These are phyloP conservation scores for Camelus dromedarius DNA, from an alignment of 2,113 vertebrate genomes.

Conservation along the genomic window DNA sequence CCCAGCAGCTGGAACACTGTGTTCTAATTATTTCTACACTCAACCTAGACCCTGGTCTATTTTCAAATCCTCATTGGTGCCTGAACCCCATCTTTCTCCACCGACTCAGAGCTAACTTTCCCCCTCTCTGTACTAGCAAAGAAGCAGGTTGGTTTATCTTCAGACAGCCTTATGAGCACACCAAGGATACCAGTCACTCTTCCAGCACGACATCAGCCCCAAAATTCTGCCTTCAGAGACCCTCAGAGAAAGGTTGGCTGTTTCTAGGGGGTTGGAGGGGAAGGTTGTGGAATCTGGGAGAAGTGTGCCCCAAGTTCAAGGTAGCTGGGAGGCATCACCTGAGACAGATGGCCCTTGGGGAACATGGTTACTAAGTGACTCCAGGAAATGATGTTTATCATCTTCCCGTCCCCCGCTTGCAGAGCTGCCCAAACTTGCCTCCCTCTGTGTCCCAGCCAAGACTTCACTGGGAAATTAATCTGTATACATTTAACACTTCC, in stretches of 20 bases:
- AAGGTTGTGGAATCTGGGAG: background rate
- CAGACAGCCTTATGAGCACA: background rate
- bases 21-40: background rate
- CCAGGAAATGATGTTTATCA: background rate
- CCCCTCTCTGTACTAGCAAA: background rate
- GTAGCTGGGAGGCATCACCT: background rate
- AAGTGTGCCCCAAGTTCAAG: background rate
- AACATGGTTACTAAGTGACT: background rate
- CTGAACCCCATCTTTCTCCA: background rate
- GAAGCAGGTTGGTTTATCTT: background rate
- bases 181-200: background rate
- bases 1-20: background rate
- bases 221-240: background rate
- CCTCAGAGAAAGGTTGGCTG: background rate
- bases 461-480: constrained; percentile 19
- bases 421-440: constrained; percentile 35
- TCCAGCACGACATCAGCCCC: background rate
- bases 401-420: background rate
- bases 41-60: background rate
- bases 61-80: background rate
- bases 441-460: constrained; percentile 20
- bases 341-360: background rate
- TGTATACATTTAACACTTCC: constrained; percentile 37
- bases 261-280: background rate
- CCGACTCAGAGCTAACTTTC: background rate